A percentile compares a stretch with the other conserved stretches of the same genome.
These are phyloP conservation scores for Lymantria dispar DNA, from an alignment of 2,888 invertebrate species.

Conservation along the genomic window DNA sequence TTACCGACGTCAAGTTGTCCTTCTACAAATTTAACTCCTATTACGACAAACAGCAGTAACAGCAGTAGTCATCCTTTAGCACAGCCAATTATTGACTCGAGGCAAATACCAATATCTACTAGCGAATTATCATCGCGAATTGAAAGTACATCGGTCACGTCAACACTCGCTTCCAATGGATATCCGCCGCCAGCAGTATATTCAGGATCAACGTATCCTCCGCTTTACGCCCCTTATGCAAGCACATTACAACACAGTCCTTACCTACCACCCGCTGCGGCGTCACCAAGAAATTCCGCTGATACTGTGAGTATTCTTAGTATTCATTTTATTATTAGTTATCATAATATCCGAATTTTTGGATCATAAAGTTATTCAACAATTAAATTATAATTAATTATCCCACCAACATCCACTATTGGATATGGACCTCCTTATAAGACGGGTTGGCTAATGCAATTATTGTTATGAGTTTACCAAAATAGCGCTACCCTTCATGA, in stretches of 20 bases:
- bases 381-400: too few species aligned
- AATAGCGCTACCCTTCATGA: too few species aligned
- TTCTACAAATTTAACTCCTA: constrained; percentile 48
- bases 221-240: constrained; percentile 91
- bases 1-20: constrained; percentile 46
- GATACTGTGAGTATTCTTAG: constrained; percentile 62
- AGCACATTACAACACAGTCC: constrained; percentile 88
- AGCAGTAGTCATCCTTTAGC: constrained; percentile 61
- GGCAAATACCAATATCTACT: constrained; percentile 61
- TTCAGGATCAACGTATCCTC: constrained; percentile 81
- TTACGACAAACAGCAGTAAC: constrained; percentile 53
- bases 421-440: too few species aligned
- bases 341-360: neutral
- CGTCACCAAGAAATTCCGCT: constrained; percentile 84
- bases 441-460: too few species aligned
- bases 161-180: constrained; percentile 85
- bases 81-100: constrained; percentile 63
- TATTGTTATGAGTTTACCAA: too few species aligned
- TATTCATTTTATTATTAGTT: neutral
- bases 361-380: too few species aligned
- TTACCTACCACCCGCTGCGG: constrained; percentile 85
- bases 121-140: constrained; percentile 76
- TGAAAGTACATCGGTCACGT: constrained; percentile 72
- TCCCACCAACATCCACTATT: too few species aligned
- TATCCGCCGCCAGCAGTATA: constrained; percentile 87